phyloP scores from a whole-genome alignment of 2,888 invertebrate species.

The Plebejus melissa region DNA sequence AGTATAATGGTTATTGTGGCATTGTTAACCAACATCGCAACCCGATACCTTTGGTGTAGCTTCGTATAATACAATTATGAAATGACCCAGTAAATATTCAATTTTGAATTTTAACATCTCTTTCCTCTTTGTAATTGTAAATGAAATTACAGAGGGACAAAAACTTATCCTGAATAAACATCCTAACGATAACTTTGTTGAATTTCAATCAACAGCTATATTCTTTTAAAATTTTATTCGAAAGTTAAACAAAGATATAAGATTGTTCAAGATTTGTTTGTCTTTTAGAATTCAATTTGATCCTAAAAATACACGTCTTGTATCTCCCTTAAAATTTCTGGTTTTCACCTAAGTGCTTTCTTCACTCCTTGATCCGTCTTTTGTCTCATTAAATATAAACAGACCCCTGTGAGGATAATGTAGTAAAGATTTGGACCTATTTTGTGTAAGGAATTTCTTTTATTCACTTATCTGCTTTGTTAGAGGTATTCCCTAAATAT shows the following conservation, averaged over 20 bases:
- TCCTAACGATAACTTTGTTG: background rate
- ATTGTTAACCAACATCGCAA: slow-evolving; percentile 20
- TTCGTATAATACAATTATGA: background rate
- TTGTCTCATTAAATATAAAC: slow-evolving; percentile 25
- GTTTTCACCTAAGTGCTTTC: slow-evolving; percentile 15
- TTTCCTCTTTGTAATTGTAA: background rate
- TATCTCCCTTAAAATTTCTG: background rate
- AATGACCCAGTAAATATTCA: slow-evolving; percentile 1
- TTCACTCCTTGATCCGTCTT: slow-evolving; percentile 20
- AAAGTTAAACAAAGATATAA: background rate
- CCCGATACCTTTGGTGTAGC: background rate
- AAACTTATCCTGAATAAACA: background rate
- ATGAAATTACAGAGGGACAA: background rate
- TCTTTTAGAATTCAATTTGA: background rate
- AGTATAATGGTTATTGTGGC: background rate
- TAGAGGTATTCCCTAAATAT: slow-evolving; percentile 10
- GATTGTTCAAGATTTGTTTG: background rate
- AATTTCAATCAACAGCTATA: slow-evolving; percentile 11
- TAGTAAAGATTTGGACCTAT: slow-evolving; percentile 10
- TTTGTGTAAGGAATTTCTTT: slow-evolving; percentile 5
- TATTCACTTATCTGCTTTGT: slow-evolving; percentile 21
- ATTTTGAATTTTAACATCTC: background rate
- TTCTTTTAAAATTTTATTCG: background rate
- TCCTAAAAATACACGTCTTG: background rate
- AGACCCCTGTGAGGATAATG: slow-evolving; percentile 11